Conservation (phyloP, 2,797 vertebrate genomes). For the Cryptoblepharus egeriae region DNA sequence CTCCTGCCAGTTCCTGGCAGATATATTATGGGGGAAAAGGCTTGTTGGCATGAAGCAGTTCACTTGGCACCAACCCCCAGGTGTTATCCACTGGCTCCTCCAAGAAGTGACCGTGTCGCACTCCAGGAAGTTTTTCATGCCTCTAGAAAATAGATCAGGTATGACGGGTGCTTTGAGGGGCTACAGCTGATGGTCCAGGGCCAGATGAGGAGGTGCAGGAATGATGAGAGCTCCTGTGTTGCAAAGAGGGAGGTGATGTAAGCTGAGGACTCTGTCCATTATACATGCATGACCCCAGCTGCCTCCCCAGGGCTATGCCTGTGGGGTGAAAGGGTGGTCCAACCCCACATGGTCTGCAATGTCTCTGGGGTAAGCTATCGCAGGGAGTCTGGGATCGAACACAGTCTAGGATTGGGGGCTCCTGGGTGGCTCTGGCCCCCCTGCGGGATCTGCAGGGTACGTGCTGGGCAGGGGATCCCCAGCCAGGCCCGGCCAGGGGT, state of each 20-base stretch:
- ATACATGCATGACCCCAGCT: slow-evolving; percentile 17
- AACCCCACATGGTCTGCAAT: neutral
- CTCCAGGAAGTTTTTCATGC: too few relatives aligned
- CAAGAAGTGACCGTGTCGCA: neutral
- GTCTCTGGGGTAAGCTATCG: slow-evolving; percentile 11
- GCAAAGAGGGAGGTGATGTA: neutral
- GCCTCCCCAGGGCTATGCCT: neutral
- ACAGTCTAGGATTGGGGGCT: slow-evolving; percentile 25
- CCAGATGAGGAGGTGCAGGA: neutral
- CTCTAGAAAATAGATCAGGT: too few relatives aligned
- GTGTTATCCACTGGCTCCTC: neutral
- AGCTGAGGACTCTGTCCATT: neutral
- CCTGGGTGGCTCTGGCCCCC: neutral
- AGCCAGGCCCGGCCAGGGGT: slow-evolving; percentile 26
- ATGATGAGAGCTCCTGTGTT: fast-evolving
- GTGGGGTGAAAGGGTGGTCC: neutral
- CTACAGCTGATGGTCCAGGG: neutral
- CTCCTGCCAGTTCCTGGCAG: neutral
- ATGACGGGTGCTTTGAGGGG: neutral
- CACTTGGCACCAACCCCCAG: neutral
- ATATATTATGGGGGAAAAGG: neutral
- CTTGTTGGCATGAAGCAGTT: neutral
- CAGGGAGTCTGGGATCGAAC: slow-evolving; percentile 34
- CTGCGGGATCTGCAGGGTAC: slow-evolving; percentile 25
- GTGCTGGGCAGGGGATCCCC: slow-evolving; percentile 26